These are phyloP conservation scores for Pandemis cinnamomeana DNA, from an alignment of 2,888 invertebrate genomes.

Conservation along the genomic window DNA sequence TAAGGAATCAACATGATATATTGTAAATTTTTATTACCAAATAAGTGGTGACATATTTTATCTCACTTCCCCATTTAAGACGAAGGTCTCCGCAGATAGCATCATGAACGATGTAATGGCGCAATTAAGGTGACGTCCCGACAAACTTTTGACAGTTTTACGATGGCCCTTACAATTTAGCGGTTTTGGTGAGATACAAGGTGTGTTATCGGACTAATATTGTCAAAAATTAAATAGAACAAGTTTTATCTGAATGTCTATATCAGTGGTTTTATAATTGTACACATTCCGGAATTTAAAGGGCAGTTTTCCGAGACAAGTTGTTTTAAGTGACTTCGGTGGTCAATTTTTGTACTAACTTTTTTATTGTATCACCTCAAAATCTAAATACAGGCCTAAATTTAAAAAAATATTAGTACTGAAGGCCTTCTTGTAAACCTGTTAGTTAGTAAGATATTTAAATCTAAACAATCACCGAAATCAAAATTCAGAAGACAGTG, in stretches of 20 bases:
- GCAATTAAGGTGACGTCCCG: conserved; percentile 39
- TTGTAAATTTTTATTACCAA: conserved; percentile 17
- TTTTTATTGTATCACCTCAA: too few species aligned
- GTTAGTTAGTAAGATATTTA: too few species aligned
- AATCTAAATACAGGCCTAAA: too few species aligned
- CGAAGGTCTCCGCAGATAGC: conserved; percentile 36
- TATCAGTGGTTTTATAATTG: too few species aligned
- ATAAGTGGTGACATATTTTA: conserved; percentile 33
- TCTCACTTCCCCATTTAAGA: conserved; percentile 30
- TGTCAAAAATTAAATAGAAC: conserved; percentile 6
- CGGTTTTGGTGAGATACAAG: conserved; percentile 35
- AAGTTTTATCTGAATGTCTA: neutral
- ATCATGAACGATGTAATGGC: conserved; percentile 41
- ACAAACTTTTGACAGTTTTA: conserved; percentile 41
- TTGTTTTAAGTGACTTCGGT: too few species aligned
- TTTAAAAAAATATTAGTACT: too few species aligned
- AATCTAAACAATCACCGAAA: too few species aligned
- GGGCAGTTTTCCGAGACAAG: too few species aligned
- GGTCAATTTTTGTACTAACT: too few species aligned
- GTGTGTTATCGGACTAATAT: conserved; percentile 21
- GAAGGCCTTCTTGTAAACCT: too few species aligned
- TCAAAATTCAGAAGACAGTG: too few species aligned
- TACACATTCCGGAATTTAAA: too few species aligned
- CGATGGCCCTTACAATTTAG: conserved; percentile 39
- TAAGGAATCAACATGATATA: neutral